Percentiles rank a stretch among this genome's conserved stretches.
phyloP scores from a whole-genome alignment of 2,888 invertebrate species.

The Holacanthella duospinosa region DNA sequence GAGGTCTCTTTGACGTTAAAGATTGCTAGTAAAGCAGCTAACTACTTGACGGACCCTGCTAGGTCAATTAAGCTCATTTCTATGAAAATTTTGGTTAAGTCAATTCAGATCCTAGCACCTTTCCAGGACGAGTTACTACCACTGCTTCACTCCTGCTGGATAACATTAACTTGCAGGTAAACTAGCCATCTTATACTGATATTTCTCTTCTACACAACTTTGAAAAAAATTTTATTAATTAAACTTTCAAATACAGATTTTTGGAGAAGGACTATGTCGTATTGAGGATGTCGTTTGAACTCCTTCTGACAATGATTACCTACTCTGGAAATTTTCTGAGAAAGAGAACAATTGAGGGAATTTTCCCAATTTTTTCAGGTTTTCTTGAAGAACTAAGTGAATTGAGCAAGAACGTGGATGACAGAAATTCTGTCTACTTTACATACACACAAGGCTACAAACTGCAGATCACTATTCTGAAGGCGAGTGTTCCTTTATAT shows the following conservation, averaged over 20 bases:
- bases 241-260: conserved; percentile 23
- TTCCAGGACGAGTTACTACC: conserved; percentile 29
- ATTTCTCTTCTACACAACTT: background rate
- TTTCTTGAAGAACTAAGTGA: conserved; percentile 20
- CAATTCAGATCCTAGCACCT: conserved; percentile 20
- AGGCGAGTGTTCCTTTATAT: conserved; percentile 18
- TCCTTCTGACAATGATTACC: conserved; percentile 21
- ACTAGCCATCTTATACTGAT: background rate
- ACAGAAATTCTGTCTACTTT: conserved; percentile 29
- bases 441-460: conserved; percentile 35
- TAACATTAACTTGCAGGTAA: conserved; percentile 31
- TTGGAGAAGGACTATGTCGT: conserved; percentile 28
- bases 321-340: conserved; percentile 26
- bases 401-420: conserved; percentile 22
- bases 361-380: conserved; percentile 29
- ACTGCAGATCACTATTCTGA: conserved; percentile 28
- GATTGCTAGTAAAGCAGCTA: conserved; percentile 27
- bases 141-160: conserved; percentile 31
- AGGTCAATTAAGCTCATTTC: conserved; percentile 20
- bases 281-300: conserved; percentile 32
- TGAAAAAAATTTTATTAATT: background rate
- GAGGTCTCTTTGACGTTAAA: conserved; percentile 18
- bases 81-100: conserved; percentile 29
- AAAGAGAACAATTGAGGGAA: conserved; percentile 30
- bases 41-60: conserved; percentile 25